Evolutionary conservation across 2,113 vertebrate species (phyloP), one percentile per base, ranked within the genome.

Genomic region (Brevimyrus niger): DNA sequence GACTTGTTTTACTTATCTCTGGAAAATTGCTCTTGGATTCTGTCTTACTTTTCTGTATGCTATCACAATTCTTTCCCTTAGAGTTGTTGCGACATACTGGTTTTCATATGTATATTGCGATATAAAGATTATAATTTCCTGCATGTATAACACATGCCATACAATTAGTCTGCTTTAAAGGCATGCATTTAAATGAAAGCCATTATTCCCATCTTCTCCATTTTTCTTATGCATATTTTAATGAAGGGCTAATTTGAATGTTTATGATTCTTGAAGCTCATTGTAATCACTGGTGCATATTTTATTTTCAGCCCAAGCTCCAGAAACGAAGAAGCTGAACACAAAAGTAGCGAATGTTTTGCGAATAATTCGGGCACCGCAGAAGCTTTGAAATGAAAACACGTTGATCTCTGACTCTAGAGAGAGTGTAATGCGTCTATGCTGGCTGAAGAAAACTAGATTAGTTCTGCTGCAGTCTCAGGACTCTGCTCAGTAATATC

Each of bases 391-490:
- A 88, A 88, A 88, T 44, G 55, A 23, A 86, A 47, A 73, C 42
- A 89, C 58, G 82, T 65, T 85, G 51, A 82, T 89, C 48, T 42
- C 65, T 23, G 48, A 47, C 42, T 83, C 85, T 35, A 17, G 23
- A 53, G 82, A 86, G 47, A 53, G 48, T 53, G 31, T 31, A 53
- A 86, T 53, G 17, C 50, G 19, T 83, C 91, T 89, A 88, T 85
- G 42, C 89, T 55, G 88, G 88, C 90, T 90, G 90, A 76, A 91
- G 89, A 90, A 92, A 93, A 92, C 92, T 91, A 90, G 89, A 93
- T 93, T 94, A 92, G 93, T 93, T 93, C 89, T 90, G 91, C 93
- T 82, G 89, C 92, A 93, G 91, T 92, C 92, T 58, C 90, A 65
- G 90, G 92, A 92, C 91, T 90, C 90, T 76, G 46, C 84, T 87